phyloP scores from a whole-genome alignment of 2,888 invertebrate species.

The Melanotus villosus region DNA sequence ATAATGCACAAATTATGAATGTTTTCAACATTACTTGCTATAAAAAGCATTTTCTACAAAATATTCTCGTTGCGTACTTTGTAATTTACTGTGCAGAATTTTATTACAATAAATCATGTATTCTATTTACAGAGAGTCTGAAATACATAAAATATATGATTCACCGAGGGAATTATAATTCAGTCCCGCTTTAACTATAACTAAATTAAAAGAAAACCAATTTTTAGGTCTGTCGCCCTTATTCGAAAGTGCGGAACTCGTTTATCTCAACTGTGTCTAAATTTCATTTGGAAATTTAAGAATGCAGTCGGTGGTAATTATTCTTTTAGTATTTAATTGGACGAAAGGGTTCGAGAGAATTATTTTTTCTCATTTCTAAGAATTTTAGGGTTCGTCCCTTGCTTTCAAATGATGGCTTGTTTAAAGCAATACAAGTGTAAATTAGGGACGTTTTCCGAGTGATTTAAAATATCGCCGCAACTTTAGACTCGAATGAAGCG shows the following conservation, averaged over 20 bases:
- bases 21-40: too few relatives aligned
- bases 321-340: slow-evolving; percentile 50
- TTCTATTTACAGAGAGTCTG: too few relatives aligned
- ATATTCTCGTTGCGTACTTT: too few relatives aligned
- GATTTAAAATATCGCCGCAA: slow-evolving; percentile 50
- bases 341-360: slow-evolving; percentile 48
- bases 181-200: background rate
- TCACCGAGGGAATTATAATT: too few relatives aligned
- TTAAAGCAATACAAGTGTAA: slow-evolving; percentile 52
- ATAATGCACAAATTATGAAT: too few relatives aligned
- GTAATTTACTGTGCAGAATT: too few relatives aligned
- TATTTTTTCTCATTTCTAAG: slow-evolving; percentile 47
- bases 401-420: slow-evolving; percentile 48
- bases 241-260: slow-evolving; percentile 24
- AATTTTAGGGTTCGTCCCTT: slow-evolving; percentile 48
- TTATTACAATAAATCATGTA: too few relatives aligned
- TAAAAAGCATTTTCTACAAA: too few relatives aligned
- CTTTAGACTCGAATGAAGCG: slow-evolving; percentile 44
- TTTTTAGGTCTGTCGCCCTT: slow-evolving; percentile 22
- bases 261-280: slow-evolving; percentile 38
- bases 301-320: slow-evolving; percentile 47
- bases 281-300: slow-evolving; percentile 42
- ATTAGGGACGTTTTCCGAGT: slow-evolving; percentile 49
- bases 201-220: slow-evolving; percentile 14
- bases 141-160: too few relatives aligned